These are phyloP conservation scores for Anas platyrhynchos DNA, from an alignment of 2,113 vertebrate genomes.

Conservation along the genomic window DNA sequence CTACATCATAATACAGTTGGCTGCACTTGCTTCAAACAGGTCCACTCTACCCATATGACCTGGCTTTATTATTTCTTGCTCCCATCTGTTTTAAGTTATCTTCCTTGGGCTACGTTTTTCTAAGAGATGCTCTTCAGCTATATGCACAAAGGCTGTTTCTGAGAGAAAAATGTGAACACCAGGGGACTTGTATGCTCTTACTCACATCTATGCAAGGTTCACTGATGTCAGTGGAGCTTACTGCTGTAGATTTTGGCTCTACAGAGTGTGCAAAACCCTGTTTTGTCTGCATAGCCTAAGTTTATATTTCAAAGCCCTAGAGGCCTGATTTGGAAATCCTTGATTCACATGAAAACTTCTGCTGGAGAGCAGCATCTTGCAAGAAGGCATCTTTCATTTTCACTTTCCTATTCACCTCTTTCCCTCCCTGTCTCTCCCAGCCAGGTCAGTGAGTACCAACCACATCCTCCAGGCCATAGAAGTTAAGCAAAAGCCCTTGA, in stretches of 20 bases:
- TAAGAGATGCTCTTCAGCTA: not conserved
- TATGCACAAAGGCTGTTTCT: not conserved
- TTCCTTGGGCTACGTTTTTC: not conserved
- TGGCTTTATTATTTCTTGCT: not conserved
- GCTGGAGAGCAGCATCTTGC: not conserved
- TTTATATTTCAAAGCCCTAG: not conserved
- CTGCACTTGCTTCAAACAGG: not conserved
- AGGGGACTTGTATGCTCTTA: not conserved
- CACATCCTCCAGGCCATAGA: accelerated
- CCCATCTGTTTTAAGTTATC: slow-evolving; percentile 50
- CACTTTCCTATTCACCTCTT: not conserved
- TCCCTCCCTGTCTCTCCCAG: not conserved
- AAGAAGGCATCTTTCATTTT: not conserved
- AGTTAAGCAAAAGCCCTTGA: not conserved
- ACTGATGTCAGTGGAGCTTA: not conserved
- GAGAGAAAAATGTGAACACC: not conserved
- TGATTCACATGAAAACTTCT: not conserved
- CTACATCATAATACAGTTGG: slow-evolving; percentile 49
- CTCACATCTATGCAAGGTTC: not conserved
- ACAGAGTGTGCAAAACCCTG: not conserved
- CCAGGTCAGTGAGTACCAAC: accelerated
- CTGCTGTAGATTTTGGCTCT: not conserved
- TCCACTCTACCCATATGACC: slow-evolving; percentile 24
- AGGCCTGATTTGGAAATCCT: not conserved
- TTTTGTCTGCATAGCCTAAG: not conserved